Evolutionary conservation across 2,797 vertebrate species (phyloP), one percentile per base, ranked within the genome.

Genomic region (Acridotheres tristis): DNA sequence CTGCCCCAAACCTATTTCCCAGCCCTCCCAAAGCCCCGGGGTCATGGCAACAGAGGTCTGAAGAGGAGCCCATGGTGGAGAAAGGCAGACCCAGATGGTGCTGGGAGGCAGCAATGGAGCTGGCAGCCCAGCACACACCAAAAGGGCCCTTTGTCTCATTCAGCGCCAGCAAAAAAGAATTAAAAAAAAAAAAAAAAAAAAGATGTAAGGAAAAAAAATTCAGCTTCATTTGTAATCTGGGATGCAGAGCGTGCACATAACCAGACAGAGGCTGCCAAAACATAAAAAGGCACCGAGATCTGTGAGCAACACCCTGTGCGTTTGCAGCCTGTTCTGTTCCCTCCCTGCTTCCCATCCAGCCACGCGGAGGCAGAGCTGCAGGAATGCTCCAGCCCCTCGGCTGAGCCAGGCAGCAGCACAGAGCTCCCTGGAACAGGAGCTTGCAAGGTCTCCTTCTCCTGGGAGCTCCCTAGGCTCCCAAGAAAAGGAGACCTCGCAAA

Each of bases 181-280:
- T 36, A 48, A n/a, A 19, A 65, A 47, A n/a, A 27, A 26, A 26
- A 58, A 38, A 36, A 34, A 30, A 55, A 32, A 50, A 0, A 7
- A 5, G 7, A 40, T 54, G 10, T 20, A 16, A 50, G 27, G 9
- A 6, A 2, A 6, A 45, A 42, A 27, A 59, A 53, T 2, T 11
- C 47, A 5, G 45, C 63, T 86, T 78, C 32, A 69, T 62, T 69
- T 72, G 77, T 73, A 73, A 55, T 87, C 69, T 42, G 59, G 73
- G 83, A 40, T 84, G 73, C 83, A 86, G 91, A 65, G 66, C 0
- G 1, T 54, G 58, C 89, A 50, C 23, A 16, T 45, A 80, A 69
- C 54, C 73, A 88, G 82, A 13, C 47, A 80, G 81, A 81, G 68
- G 58, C 80, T 91, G 85, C 67, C 93, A 91, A 89, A 57, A 21